Evolutionary conservation across 2,888 invertebrate species (phyloP), one percentile per base, ranked within the genome.

Genomic region (Heliconius charithonia): DNA sequence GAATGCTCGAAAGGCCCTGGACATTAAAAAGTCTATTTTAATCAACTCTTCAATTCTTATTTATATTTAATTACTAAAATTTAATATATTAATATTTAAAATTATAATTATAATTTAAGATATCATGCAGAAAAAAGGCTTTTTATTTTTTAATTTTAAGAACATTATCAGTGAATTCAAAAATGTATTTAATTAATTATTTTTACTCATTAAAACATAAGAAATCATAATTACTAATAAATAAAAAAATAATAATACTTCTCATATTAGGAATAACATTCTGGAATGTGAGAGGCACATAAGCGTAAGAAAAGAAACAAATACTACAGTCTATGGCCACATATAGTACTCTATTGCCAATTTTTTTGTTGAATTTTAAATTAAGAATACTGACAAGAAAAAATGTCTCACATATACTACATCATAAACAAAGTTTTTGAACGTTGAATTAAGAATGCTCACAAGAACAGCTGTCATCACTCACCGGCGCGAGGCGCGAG

Each of bases 1-100:
- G 95, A 78, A 92, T 92, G 86, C 89, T 90, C 81, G 91, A 87
- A 78, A 90, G 83, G 75, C 89, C 90, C 90, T 92, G 88, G 83
- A 85, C 85, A 85, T 69, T 69, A 16, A 37, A 69, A 37, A 7
- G 25, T 41, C 25, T 25, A n/a, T 41, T 69, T 41, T 25, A 12
- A 51, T 27, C 19, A 51, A 27, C 27, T 6, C 0, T 29, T 29
- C 6, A 32, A 32, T 13, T 63, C 4, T 27, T 16, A 16, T 63
- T 63, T 27, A 2, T 63, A 63, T 27, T 27, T 63, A 63, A 2
- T 63, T 63, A 27, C 13, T 27, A 63, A 13, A 25, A 63, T 63
- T 13, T 63, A 27, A 62, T 12, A 25, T 27, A 25, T n/a, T 59
- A n/a, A 25, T 63, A 25, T 62, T 10, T 10, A 12, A 51, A 51